Evolutionary conservation across 2,113 vertebrate species (phyloP).

Genomic region (Neomonachus schauinslandi): DNA sequence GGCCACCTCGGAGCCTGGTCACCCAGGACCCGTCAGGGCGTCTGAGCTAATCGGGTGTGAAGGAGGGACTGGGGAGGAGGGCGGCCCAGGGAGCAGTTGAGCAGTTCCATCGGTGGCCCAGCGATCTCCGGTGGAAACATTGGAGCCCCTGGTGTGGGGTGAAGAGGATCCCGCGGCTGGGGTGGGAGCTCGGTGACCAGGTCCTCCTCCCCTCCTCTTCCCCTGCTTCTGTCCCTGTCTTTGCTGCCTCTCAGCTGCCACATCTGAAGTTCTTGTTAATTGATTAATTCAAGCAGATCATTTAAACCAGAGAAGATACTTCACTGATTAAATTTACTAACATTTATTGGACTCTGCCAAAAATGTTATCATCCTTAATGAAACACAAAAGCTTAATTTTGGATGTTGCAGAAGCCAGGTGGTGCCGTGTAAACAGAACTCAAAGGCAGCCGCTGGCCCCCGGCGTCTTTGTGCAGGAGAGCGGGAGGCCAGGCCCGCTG

Average conservation of each 20-base stretch:
- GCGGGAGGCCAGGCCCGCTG: neutral
- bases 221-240: no score
- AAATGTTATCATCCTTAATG: neutral
- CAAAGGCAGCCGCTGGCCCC: neutral
- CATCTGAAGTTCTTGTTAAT: neutral
- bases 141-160: fast-evolving
- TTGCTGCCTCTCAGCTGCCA: neutral
- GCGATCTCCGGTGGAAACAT: fast-evolving
- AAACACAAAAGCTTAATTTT: neutral
- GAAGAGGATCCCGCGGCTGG: neutral
- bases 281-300: neutral
- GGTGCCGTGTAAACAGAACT: fast-evolving
- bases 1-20: neutral
- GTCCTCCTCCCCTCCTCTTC: fast-evolving
- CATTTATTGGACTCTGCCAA: neutral
- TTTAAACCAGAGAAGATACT: neutral
- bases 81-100: fast-evolving
- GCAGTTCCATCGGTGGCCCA: fast-evolving
- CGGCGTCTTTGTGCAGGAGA: neutral
- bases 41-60: neutral
- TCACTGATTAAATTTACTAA: neutral
- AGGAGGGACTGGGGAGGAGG: fast-evolving
- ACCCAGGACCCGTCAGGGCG: neutral
- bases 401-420: neutral
- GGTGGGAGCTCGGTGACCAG: fast-evolving